Base-by-base conservation (phyloP, 53 echinoderm and acorn worm species). In the Apostichopus leukothele region DNA sequence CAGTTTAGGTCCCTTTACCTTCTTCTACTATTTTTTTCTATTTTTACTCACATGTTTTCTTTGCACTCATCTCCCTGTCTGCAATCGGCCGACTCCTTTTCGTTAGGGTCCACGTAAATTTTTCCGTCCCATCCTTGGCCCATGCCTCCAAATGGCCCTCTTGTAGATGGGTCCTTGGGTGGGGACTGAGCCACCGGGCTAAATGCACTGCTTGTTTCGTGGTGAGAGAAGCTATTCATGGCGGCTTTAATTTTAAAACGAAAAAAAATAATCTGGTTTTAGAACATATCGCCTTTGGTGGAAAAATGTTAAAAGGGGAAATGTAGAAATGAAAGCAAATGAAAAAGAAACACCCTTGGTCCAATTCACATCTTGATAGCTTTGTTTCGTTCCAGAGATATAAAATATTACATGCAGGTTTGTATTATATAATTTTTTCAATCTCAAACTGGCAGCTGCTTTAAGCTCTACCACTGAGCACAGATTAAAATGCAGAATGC, bases 21-120 rank as follows among this genome's bases (percentile, higher is more conserved):
- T 3, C 16, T 63, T 63, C 63, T 63, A 4, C n/a, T 63, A 6
- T 63, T 16, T 63, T 63, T 63, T 13, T 6, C 7, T 87, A 25
- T 13, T 63, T 50, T 67, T 55, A 84, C 92, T 94, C 54, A 94
- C 94, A 89, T 91, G 53, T 94, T 94, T 83, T 94, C 94, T 52
- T 92, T 91, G 76, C 91, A 81, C 51, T 81, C 81, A 1, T 81
- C 81, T 50, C 55, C 81, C 10, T 81, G 19, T 59, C n/a, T 51
- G 59, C 81, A 81, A 7, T 55, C 81, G 10, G 81, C 22, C 4
- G 21, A 54, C 9, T 22, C 50, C 21, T 81, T 23, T 51, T 55
- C 81, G 18, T n/a, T 81, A 54, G 81, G 81, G 59, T 81, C 81
- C 81, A 81, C 57, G 23, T 55, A 81, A 10, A 81, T 81, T 51